Evolutionary conservation across 2,888 invertebrate species (phyloP).

Genomic region (Octonoba sinensis): DNA sequence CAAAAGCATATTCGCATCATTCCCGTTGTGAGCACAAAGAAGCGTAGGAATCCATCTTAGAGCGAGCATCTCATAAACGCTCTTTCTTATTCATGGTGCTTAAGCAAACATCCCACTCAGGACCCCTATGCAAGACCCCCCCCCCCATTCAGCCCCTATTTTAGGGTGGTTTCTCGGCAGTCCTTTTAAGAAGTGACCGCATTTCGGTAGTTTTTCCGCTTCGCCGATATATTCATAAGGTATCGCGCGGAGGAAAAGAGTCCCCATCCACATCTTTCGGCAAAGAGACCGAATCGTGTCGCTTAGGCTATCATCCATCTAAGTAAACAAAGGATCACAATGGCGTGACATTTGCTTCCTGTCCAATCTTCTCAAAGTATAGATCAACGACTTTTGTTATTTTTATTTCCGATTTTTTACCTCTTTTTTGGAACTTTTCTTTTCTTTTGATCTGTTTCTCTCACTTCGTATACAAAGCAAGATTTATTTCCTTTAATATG

Average conservation of each 20-base stretch:
- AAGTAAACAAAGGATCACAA: constrained; percentile 54
- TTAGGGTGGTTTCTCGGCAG: constrained; percentile 42
- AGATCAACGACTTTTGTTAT: constrained; percentile 2
- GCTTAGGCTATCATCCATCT: constrained; percentile 55
- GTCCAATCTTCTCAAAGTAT: constrained; percentile 52
- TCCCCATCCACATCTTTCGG: constrained; percentile 1
- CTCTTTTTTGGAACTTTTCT: constrained; percentile 29
- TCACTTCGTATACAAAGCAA: constrained; percentile 33
- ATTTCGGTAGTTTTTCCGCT: constrained; percentile 58
- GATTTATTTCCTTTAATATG: too few relatives aligned
- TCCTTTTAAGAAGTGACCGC: constrained; percentile 59
- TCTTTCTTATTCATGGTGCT: constrained; percentile 56
- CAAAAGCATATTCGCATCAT: constrained; percentile 35
- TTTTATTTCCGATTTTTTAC: constrained; percentile 19
- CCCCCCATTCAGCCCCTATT: constrained; percentile 27
- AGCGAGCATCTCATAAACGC: constrained; percentile 39
- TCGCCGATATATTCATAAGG: constrained; percentile 51
- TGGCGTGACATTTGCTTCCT: constrained; percentile 59
- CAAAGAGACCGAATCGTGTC: constrained; percentile 42
- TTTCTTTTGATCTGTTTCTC: constrained; percentile 7
- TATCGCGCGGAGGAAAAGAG: background rate
- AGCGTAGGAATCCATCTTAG: constrained; percentile 39
- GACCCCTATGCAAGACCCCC: constrained; percentile 6
- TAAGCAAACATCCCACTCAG: constrained; percentile 53
- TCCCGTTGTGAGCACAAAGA: constrained; percentile 33